Evolutionary conservation across 2,888 invertebrate species (phyloP).

Genomic region (Lobophora halterata): DNA sequence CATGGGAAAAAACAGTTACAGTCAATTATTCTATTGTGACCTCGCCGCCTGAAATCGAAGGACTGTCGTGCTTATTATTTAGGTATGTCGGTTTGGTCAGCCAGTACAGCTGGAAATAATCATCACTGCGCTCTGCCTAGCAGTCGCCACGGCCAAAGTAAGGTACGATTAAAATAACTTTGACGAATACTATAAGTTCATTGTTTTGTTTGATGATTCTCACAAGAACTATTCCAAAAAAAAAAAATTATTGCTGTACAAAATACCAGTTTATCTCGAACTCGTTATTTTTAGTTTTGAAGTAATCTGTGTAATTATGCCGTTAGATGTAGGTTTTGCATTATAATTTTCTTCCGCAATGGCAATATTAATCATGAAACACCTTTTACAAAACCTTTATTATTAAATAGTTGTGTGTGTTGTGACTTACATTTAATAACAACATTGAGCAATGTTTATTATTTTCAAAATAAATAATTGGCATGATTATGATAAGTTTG

Average conservation of each 20-base stretch:
- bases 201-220: slow-evolving; percentile 31
- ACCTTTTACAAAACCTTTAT: too few species aligned
- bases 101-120: slow-evolving; percentile 82
- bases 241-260: slow-evolving; percentile 1
- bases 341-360: too few species aligned
- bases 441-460: background rate
- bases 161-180: slow-evolving; percentile 60
- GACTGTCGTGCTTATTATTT: slow-evolving; percentile 68
- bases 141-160: slow-evolving; percentile 66
- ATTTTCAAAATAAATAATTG: too few species aligned
- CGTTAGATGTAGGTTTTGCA: background rate
- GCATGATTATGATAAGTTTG: background rate
- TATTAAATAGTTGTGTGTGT: too few species aligned
- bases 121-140: slow-evolving; percentile 65
- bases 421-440: slow-evolving; percentile 6
- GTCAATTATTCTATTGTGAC: slow-evolving; percentile 45
- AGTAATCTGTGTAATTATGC: slow-evolving; percentile 5
- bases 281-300: slow-evolving; percentile 8
- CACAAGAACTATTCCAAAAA: slow-evolving; percentile 15
- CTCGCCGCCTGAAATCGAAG: slow-evolving; percentile 64
- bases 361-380: too few species aligned
- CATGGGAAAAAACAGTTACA: slow-evolving; percentile 7
- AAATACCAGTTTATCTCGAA: slow-evolving; percentile 13
- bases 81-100: slow-evolving; percentile 88
- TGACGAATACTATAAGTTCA: slow-evolving; percentile 27